These are phyloP conservation scores for Magallana gigas DNA, from an alignment of 1,140 invertebrate species.

Conservation along the genomic window DNA sequence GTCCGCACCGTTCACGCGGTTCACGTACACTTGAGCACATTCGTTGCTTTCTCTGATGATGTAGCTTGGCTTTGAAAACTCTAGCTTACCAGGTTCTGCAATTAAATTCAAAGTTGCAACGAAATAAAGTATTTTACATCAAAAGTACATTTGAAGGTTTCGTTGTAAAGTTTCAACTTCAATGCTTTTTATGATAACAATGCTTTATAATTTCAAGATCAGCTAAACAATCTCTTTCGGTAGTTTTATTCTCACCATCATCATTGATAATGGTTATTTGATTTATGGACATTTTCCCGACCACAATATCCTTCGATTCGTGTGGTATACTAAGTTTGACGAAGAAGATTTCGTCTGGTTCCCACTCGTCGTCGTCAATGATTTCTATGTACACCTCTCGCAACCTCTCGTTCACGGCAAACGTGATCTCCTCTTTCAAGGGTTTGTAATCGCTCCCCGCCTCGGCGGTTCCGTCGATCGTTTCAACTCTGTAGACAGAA, in stretches of 20 bases:
- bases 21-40: conserved; percentile 81
- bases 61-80: conserved; percentile 84
- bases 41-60: conserved; percentile 84
- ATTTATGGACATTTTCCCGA: conserved; percentile 83
- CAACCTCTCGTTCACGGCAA: conserved; percentile 81
- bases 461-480: conserved; percentile 84
- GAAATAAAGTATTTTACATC: too few species aligned
- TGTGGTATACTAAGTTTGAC: conserved; percentile 81
- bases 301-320: conserved; percentile 74
- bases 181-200: too few species aligned
- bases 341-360: conserved; percentile 86
- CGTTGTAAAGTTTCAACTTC: too few species aligned
- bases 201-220: too few species aligned
- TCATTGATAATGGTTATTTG: conserved; percentile 86
- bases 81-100: conserved; percentile 83
- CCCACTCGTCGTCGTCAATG: conserved; percentile 84
- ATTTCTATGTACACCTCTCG: conserved; percentile 83
- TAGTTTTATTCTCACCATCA: conserved; percentile 81
- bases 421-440: conserved; percentile 82
- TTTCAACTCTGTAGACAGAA: conserved; percentile 80
- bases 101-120: not conserved
- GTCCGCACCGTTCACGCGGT: conserved; percentile 83
- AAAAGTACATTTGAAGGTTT: too few species aligned
- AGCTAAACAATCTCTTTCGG: too few species aligned
- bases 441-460: conserved; percentile 82